Percentiles rank a stretch among this genome's conserved stretches.
Conservation (phyloP, 2,113 vertebrate species). For the Triplophysa dalaica region DNA sequence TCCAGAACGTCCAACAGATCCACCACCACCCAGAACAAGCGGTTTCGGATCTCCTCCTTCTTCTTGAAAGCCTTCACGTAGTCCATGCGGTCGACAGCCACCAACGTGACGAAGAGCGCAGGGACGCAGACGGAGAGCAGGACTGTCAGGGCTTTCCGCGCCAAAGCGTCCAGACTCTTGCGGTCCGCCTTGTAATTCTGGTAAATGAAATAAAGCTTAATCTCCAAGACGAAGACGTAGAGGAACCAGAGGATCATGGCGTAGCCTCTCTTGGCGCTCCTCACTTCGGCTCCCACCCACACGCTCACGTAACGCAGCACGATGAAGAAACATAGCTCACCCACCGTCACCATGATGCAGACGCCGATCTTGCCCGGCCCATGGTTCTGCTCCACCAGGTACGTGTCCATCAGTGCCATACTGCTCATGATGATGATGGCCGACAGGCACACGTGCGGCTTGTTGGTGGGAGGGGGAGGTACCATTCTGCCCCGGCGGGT, state of each 20-base stretch:
- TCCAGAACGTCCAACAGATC: constrained; percentile 79
- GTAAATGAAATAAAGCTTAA: constrained; percentile 81
- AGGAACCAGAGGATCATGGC: constrained; percentile 83
- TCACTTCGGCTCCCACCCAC: constrained; percentile 79
- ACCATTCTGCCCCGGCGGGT: constrained; percentile 70
- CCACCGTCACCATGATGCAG: constrained; percentile 80
- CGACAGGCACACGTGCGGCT: constrained; percentile 78
- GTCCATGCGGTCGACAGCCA: constrained; percentile 79
- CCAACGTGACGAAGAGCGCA: constrained; percentile 72
- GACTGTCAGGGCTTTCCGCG: constrained; percentile 75
- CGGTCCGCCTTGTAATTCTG: constrained; percentile 81
- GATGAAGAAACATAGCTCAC: constrained; percentile 78
- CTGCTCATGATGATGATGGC: constrained; percentile 79
- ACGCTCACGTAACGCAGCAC: constrained; percentile 76
- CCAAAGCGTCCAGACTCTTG: constrained; percentile 73
- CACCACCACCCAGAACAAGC: constrained; percentile 80
- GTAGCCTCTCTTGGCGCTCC: constrained; percentile 76
- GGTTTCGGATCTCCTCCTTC: constrained; percentile 76
- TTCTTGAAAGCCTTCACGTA: constrained; percentile 79
- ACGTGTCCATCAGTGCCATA: constrained; percentile 79
- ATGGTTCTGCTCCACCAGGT: constrained; percentile 80
- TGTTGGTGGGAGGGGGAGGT: constrained; percentile 76
- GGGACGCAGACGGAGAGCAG: constrained; percentile 76
- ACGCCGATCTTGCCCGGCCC: constrained; percentile 77
- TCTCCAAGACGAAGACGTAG: constrained; percentile 81